A percentile compares a stretch with the other conserved stretches of the same genome.
Conservation (phyloP, 2,113 vertebrate genomes). For the Dolichallabes microphthalmus region DNA sequence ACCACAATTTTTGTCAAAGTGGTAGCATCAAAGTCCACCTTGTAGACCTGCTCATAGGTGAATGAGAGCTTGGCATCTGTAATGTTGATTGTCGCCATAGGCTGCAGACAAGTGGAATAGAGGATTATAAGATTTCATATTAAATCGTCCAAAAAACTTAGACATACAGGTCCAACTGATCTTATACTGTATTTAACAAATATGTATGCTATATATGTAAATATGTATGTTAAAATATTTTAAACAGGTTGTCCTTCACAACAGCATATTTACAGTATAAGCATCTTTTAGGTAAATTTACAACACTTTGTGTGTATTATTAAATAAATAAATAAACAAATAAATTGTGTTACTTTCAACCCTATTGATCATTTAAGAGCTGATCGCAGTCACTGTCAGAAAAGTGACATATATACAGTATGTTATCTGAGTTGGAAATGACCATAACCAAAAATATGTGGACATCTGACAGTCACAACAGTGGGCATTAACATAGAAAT, state of each 20-base stretch:
- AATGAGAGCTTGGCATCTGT: not conserved
- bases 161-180: not conserved
- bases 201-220: too few relatives aligned
- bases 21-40: conserved; percentile 3
- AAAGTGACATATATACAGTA: too few relatives aligned
- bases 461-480: not conserved
- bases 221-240: not conserved
- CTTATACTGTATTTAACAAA: too few relatives aligned
- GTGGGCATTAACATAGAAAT: not conserved
- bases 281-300: not conserved
- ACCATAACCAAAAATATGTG: not conserved
- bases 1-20: conserved; percentile 32
- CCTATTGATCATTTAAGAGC: not conserved
- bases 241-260: not conserved
- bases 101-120: not conserved
- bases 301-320: not conserved
- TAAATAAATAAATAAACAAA: not conserved
- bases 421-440: too few relatives aligned
- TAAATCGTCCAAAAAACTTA: not conserved
- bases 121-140: not conserved
- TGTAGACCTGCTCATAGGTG: conserved; percentile 34
- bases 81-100: conserved; percentile 3
- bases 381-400: not conserved
- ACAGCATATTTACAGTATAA: not conserved
- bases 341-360: not conserved